Percentiles rank a stretch among this genome's conserved stretches.
Evolutionary conservation across 2,113 vertebrate species (phyloP).

Genomic region (Gila orcuttii): DNA sequence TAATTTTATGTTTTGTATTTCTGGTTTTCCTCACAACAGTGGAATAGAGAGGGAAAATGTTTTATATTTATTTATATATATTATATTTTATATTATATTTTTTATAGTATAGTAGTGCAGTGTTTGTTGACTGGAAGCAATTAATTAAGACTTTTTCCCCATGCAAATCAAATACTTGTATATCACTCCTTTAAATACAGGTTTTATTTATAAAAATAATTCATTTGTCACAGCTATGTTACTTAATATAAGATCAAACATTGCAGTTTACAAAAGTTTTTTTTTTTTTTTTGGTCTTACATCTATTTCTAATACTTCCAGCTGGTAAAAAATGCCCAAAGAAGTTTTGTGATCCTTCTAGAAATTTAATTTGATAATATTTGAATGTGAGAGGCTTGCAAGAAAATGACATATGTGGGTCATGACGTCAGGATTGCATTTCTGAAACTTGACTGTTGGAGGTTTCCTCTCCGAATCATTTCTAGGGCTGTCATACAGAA

Average conservation of each 20-base stretch:
- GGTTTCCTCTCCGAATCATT: neutral
- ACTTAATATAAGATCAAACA: neutral
- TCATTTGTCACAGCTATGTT: too few relatives aligned
- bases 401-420: slow-evolving; percentile 26
- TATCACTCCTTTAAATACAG: neutral
- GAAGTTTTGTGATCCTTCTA: neutral
- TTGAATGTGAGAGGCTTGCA: neutral
- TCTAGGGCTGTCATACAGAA: slow-evolving; percentile 46
- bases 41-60: neutral
- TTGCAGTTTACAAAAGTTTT: neutral
- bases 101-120: neutral
- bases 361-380: slow-evolving; percentile 17
- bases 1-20: slow-evolving; percentile 26
- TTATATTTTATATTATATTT: too few relatives aligned
- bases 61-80: slow-evolving; percentile 21
- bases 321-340: neutral
- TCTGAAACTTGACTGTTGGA: slow-evolving; percentile 50
- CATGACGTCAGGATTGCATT: slow-evolving; percentile 59
- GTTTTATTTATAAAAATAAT: neutral
- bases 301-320: neutral
- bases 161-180: neutral
- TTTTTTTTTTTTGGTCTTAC: neutral
- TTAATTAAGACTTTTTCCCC: neutral
- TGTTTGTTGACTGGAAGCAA: neutral
- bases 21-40: slow-evolving; percentile 53